These are phyloP conservation scores for Brachynemurus nebulosus DNA, from an alignment of 2,888 invertebrate genomes.

Conservation along the genomic window DNA sequence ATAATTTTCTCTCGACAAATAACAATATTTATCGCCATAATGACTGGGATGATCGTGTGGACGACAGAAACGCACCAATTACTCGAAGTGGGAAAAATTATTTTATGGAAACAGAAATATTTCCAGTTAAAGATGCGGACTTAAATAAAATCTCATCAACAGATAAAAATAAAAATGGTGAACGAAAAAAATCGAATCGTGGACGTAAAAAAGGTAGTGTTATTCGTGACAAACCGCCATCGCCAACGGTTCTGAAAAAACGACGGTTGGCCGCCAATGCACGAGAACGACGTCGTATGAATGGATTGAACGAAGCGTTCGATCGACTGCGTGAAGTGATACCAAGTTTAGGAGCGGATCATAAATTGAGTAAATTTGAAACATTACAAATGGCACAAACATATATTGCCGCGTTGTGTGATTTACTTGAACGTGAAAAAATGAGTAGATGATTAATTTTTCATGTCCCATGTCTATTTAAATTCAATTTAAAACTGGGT, in stretches of 20 bases:
- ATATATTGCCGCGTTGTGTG: slow-evolving; percentile 54
- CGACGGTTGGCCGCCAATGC: slow-evolving; percentile 60
- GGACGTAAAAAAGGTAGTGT: slow-evolving; percentile 9
- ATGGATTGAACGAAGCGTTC: slow-evolving; percentile 62
- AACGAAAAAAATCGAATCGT: slow-evolving; percentile 10
- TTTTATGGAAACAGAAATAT: background rate
- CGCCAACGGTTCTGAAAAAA: slow-evolving; percentile 41
- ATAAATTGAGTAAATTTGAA: slow-evolving; percentile 62
- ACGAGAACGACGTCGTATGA: slow-evolving; percentile 58
- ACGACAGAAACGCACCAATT: background rate
- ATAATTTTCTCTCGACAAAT: slow-evolving; percentile 6
- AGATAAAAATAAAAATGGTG: background rate
- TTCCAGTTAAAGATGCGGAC: too few species aligned
- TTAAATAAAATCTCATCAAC: too few species aligned
- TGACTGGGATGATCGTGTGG: background rate
- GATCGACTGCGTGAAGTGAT: slow-evolving; percentile 57
- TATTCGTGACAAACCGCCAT: slow-evolving; percentile 29
- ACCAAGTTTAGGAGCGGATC: slow-evolving; percentile 53
- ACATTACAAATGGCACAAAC: slow-evolving; percentile 69
- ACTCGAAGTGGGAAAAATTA: background rate
- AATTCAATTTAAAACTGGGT: too few species aligned
- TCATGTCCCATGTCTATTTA: too few species aligned
- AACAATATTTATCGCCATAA: slow-evolving; percentile 6
- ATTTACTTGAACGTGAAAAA: slow-evolving; percentile 38
- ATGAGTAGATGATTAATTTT: slow-evolving; percentile 1